Evolutionary conservation across 1,140 invertebrate species (phyloP).

Genomic region (Watersipora subatra): DNA sequence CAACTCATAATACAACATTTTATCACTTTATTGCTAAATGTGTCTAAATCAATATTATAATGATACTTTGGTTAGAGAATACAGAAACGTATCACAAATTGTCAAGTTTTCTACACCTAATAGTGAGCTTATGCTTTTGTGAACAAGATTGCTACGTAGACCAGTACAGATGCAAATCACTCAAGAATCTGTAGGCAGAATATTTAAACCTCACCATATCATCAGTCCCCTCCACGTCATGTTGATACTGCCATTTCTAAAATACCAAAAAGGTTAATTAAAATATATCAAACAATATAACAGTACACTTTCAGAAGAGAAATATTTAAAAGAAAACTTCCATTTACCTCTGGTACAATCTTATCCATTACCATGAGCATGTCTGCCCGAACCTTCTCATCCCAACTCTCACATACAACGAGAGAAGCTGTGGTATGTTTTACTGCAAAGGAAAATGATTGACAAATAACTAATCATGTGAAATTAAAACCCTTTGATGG

Average conservation of each 20-base stretch:
- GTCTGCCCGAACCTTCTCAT: conserved; percentile 77
- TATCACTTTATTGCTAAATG: no score
- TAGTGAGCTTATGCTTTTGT: background rate
- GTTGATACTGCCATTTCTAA: conserved; percentile 58
- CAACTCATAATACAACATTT: no score
- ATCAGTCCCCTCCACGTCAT: conserved; percentile 92
- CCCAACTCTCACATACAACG: conserved; percentile 92
- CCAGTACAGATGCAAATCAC: no score
- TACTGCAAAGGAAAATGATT: conserved; percentile 53
- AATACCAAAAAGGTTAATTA: background rate
- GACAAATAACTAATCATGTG: background rate
- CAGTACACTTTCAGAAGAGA: background rate
- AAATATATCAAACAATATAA: conserved; percentile 3
- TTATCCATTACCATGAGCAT: conserved; percentile 98
- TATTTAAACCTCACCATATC: conserved; percentile 69
- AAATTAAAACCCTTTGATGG: background rate
- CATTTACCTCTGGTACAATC: conserved; percentile 75
- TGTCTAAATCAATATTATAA: no score
- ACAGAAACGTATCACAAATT: no score
- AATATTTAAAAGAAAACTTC: conserved; percentile 2
- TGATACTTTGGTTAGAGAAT: no score
- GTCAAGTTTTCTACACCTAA: no score
- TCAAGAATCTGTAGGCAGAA: no score
- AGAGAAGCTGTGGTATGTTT: conserved; percentile 92
- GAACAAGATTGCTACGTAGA: background rate